Evolutionary conservation across 2,113 vertebrate species (phyloP), one percentile per base, ranked within the genome.

Genomic region (Varanus salvator): DNA sequence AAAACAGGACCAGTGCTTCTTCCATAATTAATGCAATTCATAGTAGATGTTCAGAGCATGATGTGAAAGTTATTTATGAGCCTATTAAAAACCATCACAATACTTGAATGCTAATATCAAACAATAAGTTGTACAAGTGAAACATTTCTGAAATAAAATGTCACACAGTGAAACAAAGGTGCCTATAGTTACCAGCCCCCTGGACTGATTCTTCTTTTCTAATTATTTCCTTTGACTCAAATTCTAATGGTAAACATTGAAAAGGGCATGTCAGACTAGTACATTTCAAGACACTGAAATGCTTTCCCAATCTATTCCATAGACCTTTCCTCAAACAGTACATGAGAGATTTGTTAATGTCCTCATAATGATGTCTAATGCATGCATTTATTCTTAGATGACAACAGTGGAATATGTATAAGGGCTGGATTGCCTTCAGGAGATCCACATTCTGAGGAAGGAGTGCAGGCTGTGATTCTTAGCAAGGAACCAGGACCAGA

Each of bases 11-110:
- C 93, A 94, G 93, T 91, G 90, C 92, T 94, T 95, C 87, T 91
- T 27, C 44, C 31, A 86, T 82, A 93, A 88, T 91, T 78, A 91
- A 82, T 86, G 92, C 85, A 0, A 0, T 85, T 94, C 64, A 25
- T 93, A 93, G 86, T 64, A 92, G 80, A 50, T 89, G 90, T 94
- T 92, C 80, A 90, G 78, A 93, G 74, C 92, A 38, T 86, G 48
- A 86, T 84, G 60, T 86, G 92, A 91, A 95, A 95, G 94, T 68
- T 94, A 94, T 94, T 95, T 80, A 95, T 94, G 84, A 91, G 23
- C 3, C 75, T 82, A 29, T 90, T 82, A 87, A 93, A 14, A 78
- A 84, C 92, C 17, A 86, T 76, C 93, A 93, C 84, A 93, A 74
- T 86, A 80, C 50, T 64, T 80, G 93, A 93, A 94, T 95, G 87